Conservation (phyloP, 2,113 vertebrate genomes). For the Penelope pileata region DNA sequence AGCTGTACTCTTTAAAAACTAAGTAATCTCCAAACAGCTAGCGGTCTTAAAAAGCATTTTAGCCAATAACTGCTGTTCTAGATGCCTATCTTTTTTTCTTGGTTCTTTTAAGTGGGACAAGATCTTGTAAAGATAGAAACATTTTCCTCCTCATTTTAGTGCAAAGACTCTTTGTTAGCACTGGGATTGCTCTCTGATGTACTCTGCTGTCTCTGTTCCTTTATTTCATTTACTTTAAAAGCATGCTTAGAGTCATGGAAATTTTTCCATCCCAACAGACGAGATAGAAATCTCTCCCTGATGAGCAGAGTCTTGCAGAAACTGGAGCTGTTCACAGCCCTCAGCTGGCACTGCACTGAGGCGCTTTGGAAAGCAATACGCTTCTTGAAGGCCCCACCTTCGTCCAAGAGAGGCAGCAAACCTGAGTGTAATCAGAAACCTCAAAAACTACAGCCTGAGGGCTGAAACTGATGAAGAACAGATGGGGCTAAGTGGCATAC, state of each 20-base stretch:
- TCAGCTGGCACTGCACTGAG: not conserved
- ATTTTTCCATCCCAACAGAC: not conserved
- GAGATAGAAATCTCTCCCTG: slow-evolving; percentile 5
- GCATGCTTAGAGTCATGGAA: not conserved
- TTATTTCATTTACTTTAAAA: slow-evolving; percentile 3
- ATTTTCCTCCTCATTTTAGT: slow-evolving; percentile 20
- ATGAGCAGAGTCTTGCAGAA: not conserved
- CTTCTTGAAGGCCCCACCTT: not conserved
- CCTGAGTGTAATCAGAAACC: not conserved
- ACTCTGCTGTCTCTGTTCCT: not conserved
- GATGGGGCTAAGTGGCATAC: not conserved
- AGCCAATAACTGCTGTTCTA: not conserved
- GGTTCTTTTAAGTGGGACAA: not conserved
- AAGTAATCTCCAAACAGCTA: not conserved
- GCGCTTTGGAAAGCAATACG: not conserved
- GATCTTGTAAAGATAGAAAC: slow-evolving; percentile 61
- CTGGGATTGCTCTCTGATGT: not conserved
- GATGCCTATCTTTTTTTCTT: slow-evolving; percentile 36
- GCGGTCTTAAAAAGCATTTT: slow-evolving; percentile 36
- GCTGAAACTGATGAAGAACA: slow-evolving; percentile 16
- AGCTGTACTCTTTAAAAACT: not conserved
- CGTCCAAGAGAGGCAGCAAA: not conserved
- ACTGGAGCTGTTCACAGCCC: not conserved
- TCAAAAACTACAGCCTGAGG: not conserved
- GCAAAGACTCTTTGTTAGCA: slow-evolving; percentile 32